These are phyloP conservation scores for Scaptomyza hsui DNA, from an alignment of 1,140 invertebrate genomes.

Conservation along the genomic window DNA sequence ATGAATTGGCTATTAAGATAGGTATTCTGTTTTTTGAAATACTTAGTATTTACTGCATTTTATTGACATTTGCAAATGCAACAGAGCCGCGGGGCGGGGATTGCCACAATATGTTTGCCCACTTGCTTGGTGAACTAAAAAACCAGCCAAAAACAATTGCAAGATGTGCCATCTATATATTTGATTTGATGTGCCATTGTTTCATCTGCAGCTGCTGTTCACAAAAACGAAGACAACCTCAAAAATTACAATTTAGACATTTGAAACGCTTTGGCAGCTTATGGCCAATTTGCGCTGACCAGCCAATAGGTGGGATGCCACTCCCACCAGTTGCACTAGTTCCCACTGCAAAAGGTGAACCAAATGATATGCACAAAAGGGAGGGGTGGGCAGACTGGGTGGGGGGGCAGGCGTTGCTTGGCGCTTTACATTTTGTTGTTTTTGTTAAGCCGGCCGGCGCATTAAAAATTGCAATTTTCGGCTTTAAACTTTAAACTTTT, in stretches of 20 bases:
- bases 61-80: slow-evolving; percentile 73
- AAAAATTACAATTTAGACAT: slow-evolving; percentile 57
- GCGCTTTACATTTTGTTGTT: slow-evolving; percentile 1
- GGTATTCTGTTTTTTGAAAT: slow-evolving; percentile 1
- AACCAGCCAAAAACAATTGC: slow-evolving; percentile 30
- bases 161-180: slow-evolving; percentile 39
- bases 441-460: slow-evolving; percentile 56
- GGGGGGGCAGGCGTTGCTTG: background rate
- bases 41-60: slow-evolving; percentile 13
- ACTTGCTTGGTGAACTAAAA: slow-evolving; percentile 30
- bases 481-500: slow-evolving; percentile 82
- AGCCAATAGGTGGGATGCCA: slow-evolving; percentile 27
- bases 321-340: slow-evolving; percentile 58
- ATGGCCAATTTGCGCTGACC: slow-evolving; percentile 57
- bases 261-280: slow-evolving; percentile 24
- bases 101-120: slow-evolving; percentile 37
- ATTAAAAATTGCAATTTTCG: slow-evolving; percentile 54
- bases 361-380: slow-evolving; percentile 40
- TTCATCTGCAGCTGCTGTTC: slow-evolving; percentile 25
- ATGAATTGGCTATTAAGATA: slow-evolving; percentile 59
- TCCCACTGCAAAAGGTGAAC: slow-evolving; percentile 54
- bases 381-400: background rate
- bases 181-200: slow-evolving; percentile 33
- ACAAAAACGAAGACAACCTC: background rate
- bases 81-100: slow-evolving; percentile 50